Conservation (phyloP, 2,797 vertebrate species). For the Sciaenops ocellatus region DNA sequence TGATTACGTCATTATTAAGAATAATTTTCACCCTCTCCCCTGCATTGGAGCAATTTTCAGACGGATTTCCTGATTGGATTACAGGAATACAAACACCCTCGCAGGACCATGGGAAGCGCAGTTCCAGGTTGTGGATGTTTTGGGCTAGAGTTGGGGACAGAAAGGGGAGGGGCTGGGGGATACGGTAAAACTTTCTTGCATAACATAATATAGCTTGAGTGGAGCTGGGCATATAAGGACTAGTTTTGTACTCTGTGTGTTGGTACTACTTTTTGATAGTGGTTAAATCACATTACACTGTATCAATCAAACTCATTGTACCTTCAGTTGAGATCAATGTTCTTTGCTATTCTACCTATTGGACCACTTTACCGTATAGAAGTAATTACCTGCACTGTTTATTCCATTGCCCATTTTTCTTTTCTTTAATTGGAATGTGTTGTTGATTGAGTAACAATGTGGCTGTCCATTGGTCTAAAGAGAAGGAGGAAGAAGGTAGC, state of each 20-base stretch:
- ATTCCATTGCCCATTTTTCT: conserved; percentile 61
- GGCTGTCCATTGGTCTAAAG: conserved; percentile 38
- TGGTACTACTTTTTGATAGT: conserved; percentile 91
- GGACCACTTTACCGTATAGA: conserved; percentile 76
- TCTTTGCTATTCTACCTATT: conserved; percentile 82
- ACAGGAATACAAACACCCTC: conserved; percentile 78
- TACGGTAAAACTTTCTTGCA: conserved; percentile 86
- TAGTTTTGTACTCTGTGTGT: conserved; percentile 92
- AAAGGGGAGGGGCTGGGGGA: conserved; percentile 49
- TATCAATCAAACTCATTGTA: conserved; percentile 85
- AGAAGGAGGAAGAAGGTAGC: conserved; percentile 16
- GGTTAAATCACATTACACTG: conserved; percentile 86
- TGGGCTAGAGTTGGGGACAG: conserved; percentile 44
- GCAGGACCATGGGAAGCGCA: conserved; percentile 82
- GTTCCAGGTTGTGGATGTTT: conserved; percentile 65
- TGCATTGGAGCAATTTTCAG: conserved; percentile 89
- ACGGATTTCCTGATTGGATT: conserved; percentile 91
- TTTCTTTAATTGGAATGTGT: conserved; percentile 47
- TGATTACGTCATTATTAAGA: conserved; percentile 99
- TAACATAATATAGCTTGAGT: conserved; percentile 88
- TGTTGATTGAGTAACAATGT: conserved; percentile 52
- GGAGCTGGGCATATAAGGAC: conserved; percentile 89
- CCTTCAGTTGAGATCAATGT: conserved; percentile 85
- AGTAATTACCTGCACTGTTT: conserved; percentile 82
- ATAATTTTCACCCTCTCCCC: conserved; percentile 89